Evolutionary conservation across 1,140 invertebrate species (phyloP).

Genomic region (Cydia pomonella): DNA sequence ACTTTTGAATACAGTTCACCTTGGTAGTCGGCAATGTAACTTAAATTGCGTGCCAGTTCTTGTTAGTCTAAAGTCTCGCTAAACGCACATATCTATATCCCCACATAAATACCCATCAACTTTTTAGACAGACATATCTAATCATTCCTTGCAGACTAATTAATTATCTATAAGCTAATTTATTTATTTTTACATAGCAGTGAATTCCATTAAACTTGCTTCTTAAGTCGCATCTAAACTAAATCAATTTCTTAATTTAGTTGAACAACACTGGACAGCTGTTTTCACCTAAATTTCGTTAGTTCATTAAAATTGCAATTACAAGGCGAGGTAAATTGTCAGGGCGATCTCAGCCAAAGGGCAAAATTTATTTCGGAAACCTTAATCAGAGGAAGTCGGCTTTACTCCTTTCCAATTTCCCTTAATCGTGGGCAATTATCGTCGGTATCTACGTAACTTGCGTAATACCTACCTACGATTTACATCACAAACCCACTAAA

Average conservation of each 20-base stretch:
- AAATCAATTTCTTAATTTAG: slow-evolving; percentile 16
- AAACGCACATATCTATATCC: too few relatives aligned
- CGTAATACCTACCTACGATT: slow-evolving; percentile 29
- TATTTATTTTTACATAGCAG: too few relatives aligned
- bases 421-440: slow-evolving; percentile 28
- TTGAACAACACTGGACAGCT: background rate
- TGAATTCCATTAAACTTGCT: too few relatives aligned
- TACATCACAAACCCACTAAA: slow-evolving; percentile 18
- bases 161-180: too few relatives aligned
- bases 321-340: slow-evolving; percentile 19
- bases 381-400: slow-evolving; percentile 26
- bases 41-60: too few relatives aligned
- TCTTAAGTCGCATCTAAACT: too few relatives aligned
- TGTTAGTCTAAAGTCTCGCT: too few relatives aligned
- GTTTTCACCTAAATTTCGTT: slow-evolving; percentile 26
- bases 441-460: slow-evolving; percentile 12
- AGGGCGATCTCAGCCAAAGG: slow-evolving; percentile 28
- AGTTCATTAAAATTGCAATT: slow-evolving; percentile 29
- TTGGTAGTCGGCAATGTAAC: too few relatives aligned
- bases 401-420: slow-evolving; percentile 33
- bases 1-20: too few relatives aligned
- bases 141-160: too few relatives aligned
- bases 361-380: slow-evolving; percentile 24
- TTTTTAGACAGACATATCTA: too few relatives aligned
- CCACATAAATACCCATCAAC: too few relatives aligned